These are phyloP conservation scores for Hydrolagus affinis DNA, from an alignment of 2,113 vertebrate species.

Conservation along the genomic window DNA sequence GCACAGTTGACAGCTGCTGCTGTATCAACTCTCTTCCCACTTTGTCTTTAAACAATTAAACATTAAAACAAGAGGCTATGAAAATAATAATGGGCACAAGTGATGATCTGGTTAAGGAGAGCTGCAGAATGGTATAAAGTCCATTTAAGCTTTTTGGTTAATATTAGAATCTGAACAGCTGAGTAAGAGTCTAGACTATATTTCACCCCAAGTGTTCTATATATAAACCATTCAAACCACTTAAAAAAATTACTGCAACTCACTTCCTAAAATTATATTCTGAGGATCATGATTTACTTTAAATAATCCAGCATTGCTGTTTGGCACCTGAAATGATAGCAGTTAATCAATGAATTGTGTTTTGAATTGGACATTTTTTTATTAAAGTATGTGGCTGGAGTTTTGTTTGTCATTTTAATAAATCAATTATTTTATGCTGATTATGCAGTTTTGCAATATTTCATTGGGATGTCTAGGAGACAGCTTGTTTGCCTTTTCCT, in stretches of 20 bases:
- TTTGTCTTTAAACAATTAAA: too few relatives aligned
- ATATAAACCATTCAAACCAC: neutral
- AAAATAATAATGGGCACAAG: too few relatives aligned
- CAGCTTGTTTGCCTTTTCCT: neutral
- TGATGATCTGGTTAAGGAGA: too few relatives aligned
- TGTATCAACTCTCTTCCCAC: too few relatives aligned
- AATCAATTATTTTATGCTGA: neutral
- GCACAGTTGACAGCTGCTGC: too few relatives aligned
- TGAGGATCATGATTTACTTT: too few relatives aligned
- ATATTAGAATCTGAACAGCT: neutral
- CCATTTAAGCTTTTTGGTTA: neutral
- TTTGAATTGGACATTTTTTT: neutral
- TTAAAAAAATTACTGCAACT: neutral
- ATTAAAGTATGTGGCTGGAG: neutral
- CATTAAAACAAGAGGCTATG: too few relatives aligned
- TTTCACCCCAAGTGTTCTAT: neutral
- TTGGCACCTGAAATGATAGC: neutral
- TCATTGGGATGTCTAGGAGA: slow-evolving; percentile 3
- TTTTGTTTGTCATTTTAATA: neutral
- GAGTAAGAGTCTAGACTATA: neutral
- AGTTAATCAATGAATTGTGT: neutral
- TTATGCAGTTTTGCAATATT: slow-evolving; percentile 23
- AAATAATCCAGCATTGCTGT: neutral
- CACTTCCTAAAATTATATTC: neutral
- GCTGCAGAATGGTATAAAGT: too few relatives aligned